Evolutionary conservation across 2,797 vertebrate genomes (phyloP), one percentile per base, ranked within the genome.

Genomic region (Taeniopygia guttata): DNA sequence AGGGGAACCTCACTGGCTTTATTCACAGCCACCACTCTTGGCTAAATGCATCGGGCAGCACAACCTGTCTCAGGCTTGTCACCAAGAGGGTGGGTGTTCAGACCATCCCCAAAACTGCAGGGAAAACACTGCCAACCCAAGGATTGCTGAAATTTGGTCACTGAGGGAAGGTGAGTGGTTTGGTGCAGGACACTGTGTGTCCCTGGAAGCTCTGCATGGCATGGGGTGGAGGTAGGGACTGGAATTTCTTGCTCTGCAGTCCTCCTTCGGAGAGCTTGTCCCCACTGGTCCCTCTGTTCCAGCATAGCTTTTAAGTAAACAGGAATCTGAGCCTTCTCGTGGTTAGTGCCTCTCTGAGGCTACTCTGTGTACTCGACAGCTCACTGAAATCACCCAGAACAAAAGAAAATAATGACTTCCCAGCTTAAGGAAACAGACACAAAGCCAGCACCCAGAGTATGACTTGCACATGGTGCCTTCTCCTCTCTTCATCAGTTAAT

Each of bases 361-460:
- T 91, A 59, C 73, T 84, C 83, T 58, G 46, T 52, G 85, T 40
- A 69, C 91, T 84, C 49, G 5, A 62, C 76, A 93, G 83, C 83
- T 90, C 85, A 93, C 69, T 56, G 77, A 88, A 93, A 90, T 30
- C 63, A 92, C 69, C 77, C 93, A 83, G 62, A 23, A 81, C 56
- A 55, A 90, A 93, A 90, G 90, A 55, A 89, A 92, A 95, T 29
- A 58, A 74, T 16, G 32, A 86, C 59, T 88, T 51, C 60, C 62
- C 64, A 77, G 81, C 42, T 38, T 38, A 80, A 90, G 70, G 72
- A 81, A 84, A 82, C 13, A 55, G 62, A 76, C 10, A 52, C 49
- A 80, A 93, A 68, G 80, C 11, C 2, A 94, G 95, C 66, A 36
- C 86, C 59, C 59, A 34, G 69, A 85, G 55, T 12, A 42, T 2